Conservation (phyloP, 2,888 invertebrate genomes). For the Tenthredo livida region DNA sequence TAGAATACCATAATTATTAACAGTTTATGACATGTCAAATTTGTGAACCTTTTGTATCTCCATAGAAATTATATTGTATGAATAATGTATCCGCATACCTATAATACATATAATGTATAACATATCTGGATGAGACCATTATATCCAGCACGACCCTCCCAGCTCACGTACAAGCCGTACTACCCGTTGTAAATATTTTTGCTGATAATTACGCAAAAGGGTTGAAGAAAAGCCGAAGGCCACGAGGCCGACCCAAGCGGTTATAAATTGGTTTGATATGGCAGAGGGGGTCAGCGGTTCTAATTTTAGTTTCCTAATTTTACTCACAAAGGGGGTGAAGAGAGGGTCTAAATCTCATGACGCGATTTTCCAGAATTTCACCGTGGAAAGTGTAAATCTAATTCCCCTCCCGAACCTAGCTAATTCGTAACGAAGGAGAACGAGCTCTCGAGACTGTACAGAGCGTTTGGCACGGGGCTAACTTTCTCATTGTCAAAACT, state of each 20-base stretch:
- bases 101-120: background rate
- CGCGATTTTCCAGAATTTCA: slow-evolving; percentile 23
- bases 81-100: background rate
- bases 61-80: background rate
- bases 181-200: slow-evolving; percentile 43
- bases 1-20: background rate
- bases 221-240: slow-evolving; percentile 42
- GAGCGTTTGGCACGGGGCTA: slow-evolving; percentile 8
- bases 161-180: slow-evolving; percentile 34
- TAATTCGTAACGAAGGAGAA: slow-evolving; percentile 25
- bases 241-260: slow-evolving; percentile 37
- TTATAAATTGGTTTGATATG: slow-evolving; percentile 46
- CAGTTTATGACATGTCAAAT: background rate
- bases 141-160: slow-evolving; percentile 12
- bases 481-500: slow-evolving; percentile 46
- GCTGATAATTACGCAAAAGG: slow-evolving; percentile 41
- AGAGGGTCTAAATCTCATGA: slow-evolving; percentile 30
- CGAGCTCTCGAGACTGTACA: background rate
- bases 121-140: slow-evolving; percentile 20
- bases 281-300: slow-evolving; percentile 34
- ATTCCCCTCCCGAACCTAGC: background rate
- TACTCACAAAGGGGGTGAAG: slow-evolving; percentile 23
- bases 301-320: slow-evolving; percentile 51
- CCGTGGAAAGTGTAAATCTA: slow-evolving; percentile 35
- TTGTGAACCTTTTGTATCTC: background rate